These are phyloP conservation scores for Drosophila repleta DNA, from an alignment of 1,140 invertebrate genomes.

Conservation along the genomic window DNA sequence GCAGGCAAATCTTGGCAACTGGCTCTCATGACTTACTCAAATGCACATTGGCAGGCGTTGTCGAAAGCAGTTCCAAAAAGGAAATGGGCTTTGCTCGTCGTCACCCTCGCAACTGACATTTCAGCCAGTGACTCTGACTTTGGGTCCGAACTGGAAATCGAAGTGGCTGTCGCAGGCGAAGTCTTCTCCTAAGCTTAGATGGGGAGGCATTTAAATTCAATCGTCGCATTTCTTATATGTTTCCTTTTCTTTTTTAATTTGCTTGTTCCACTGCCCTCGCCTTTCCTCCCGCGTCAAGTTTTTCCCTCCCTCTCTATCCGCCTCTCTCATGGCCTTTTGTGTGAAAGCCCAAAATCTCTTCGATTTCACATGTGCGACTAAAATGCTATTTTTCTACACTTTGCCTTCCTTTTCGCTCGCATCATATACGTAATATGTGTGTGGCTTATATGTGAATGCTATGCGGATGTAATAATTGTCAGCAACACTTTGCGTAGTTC, in stretches of 20 bases:
- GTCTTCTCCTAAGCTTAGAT: slow-evolving; percentile 51
- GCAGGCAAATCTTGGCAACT: slow-evolving; percentile 44
- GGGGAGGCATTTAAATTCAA: slow-evolving; percentile 76
- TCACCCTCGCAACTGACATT: slow-evolving; percentile 34
- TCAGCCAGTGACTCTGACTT: slow-evolving; percentile 33
- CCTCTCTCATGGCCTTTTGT: background rate
- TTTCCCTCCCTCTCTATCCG: background rate
- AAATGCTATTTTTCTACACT: slow-evolving; percentile 53
- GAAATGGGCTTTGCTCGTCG: slow-evolving; percentile 46
- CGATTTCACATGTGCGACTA: slow-evolving; percentile 27
- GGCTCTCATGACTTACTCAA: slow-evolving; percentile 64
- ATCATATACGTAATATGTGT: slow-evolving; percentile 27
- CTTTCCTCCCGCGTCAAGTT: too few relatives aligned
- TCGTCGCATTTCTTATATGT: slow-evolving; percentile 76
- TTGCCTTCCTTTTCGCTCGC: slow-evolving; percentile 52
- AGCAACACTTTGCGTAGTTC: slow-evolving; percentile 75
- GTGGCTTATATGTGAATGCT: slow-evolving; percentile 48
- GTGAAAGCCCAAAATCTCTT: background rate
- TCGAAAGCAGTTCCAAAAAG: slow-evolving; percentile 28
- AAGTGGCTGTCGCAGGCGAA: slow-evolving; percentile 1
- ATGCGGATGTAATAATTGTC: slow-evolving; percentile 80
- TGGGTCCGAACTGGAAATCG: slow-evolving; percentile 7
- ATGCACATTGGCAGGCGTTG: slow-evolving; percentile 60
- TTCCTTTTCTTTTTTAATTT: slow-evolving; percentile 79
- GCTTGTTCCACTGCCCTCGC: slow-evolving; percentile 46